A percentile compares a stretch with the other conserved stretches of the same genome.
phyloP scores from a whole-genome alignment of 2,113 vertebrate genomes.

The Scophthalmus maximus region DNA sequence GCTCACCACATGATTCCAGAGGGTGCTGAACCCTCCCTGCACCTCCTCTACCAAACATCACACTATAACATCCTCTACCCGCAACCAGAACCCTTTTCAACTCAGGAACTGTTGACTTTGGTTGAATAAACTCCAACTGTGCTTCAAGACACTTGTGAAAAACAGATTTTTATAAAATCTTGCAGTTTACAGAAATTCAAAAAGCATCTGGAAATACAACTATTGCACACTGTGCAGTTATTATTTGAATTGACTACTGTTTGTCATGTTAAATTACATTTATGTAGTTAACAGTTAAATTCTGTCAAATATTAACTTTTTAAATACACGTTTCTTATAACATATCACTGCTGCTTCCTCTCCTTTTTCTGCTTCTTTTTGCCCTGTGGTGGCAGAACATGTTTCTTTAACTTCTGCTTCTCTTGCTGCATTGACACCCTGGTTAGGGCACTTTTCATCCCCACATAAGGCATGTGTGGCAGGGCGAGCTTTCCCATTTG shows the following conservation, averaged over 20 bases:
- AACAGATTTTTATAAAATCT: conserved; percentile 54
- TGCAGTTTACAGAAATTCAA: conserved; percentile 33
- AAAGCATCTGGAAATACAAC: conserved; percentile 5
- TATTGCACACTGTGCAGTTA: conserved; percentile 34
- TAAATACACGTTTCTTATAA: conserved; percentile 25
- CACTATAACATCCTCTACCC: conserved; percentile 86
- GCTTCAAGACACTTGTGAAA: conserved; percentile 17
- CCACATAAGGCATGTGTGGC: conserved; percentile 60
- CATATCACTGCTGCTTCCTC: conserved; percentile 16
- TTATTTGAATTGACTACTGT: conserved; percentile 18
- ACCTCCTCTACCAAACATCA: conserved; percentile 82
- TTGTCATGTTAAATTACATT: neutral
- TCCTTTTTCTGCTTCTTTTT: conserved; percentile 39
- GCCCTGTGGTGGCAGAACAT: conserved; percentile 71
- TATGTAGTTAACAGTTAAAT: conserved; percentile 1
- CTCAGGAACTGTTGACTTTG: conserved; percentile 56
- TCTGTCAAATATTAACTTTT: neutral
- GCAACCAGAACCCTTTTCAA: conserved; percentile 5
- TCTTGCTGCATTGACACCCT: conserved; percentile 79
- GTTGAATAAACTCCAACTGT: conserved; percentile 24
- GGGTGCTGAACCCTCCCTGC: conserved; percentile 73
- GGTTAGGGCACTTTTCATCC: conserved; percentile 83
- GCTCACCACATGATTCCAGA: conserved; percentile 85
- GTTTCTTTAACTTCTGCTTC: conserved; percentile 46
- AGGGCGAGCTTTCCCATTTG: conserved; percentile 88